Conservation (phyloP, 2,888 invertebrate species). For the Agriopis aurantiaria region DNA sequence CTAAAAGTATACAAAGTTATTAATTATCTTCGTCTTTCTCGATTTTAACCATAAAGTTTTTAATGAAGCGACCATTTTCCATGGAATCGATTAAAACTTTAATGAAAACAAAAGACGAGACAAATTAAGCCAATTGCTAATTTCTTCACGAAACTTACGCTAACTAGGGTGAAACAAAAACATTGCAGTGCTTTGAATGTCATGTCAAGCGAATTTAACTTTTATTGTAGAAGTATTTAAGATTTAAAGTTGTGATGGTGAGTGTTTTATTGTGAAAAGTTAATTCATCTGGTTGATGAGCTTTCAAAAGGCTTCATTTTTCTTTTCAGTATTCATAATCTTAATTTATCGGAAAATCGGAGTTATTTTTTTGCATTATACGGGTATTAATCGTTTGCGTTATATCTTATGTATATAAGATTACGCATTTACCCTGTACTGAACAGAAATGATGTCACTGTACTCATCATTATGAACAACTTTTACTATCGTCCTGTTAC, state of each 20-base stretch:
- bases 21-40: no score
- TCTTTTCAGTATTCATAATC: conserved; percentile 22
- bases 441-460: no score
- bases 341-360: conserved; percentile 1
- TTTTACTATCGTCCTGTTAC: no score
- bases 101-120: conserved; percentile 43
- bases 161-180: conserved; percentile 42
- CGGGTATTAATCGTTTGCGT: no score
- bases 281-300: conserved; percentile 23
- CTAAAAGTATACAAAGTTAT: no score
- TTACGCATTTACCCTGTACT: no score
- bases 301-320: conserved; percentile 22
- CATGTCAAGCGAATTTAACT: conserved; percentile 12
- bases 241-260: conserved; percentile 6
- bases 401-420: no score
- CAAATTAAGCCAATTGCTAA: conserved; percentile 42
- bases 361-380: no score
- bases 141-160: conserved; percentile 43
- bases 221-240: conserved; percentile 3
- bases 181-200: conserved; percentile 1
- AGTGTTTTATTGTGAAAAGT: conserved; percentile 28
- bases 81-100: conserved; percentile 34
- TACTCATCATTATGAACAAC: no score
- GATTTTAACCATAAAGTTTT: neutral
- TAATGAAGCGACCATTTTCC: conserved; percentile 10